phyloP scores from a whole-genome alignment of 2,797 vertebrate genomes.

The Enteromius radiatus region DNA sequence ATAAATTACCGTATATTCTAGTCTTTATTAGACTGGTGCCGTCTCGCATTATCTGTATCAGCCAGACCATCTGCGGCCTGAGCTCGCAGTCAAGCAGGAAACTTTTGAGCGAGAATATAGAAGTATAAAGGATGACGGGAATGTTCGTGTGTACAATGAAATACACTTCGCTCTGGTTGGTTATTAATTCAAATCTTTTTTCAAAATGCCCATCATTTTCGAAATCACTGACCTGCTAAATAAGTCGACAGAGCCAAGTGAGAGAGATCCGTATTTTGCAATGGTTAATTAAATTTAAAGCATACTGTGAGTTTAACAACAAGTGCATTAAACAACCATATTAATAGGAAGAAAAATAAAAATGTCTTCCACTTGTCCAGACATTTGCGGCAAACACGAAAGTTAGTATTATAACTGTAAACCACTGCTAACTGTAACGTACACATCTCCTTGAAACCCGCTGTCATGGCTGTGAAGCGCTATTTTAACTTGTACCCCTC shows the following conservation, averaged over 20 bases:
- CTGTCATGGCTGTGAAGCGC: not conserved
- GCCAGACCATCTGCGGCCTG: not conserved
- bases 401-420: not conserved
- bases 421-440: not conserved
- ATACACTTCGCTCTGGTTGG: not conserved
- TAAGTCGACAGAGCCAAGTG: not conserved
- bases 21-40: not conserved
- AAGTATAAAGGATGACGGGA: not conserved
- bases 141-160: not conserved
- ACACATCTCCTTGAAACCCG: constrained; percentile 23
- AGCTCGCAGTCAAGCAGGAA: not conserved
- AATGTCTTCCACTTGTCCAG: not conserved
- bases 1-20: not conserved
- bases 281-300: not conserved
- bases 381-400: not conserved
- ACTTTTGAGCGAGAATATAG: not conserved
- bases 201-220: not conserved
- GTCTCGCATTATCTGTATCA: not conserved
- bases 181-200: not conserved
- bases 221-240: not conserved
- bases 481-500: not conserved
- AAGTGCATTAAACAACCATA: not conserved
- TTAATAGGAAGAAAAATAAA: not conserved
- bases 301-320: not conserved
- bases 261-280: not conserved